These are phyloP conservation scores for Celastrina argiolus DNA, from an alignment of 2,888 invertebrate species.

Conservation along the genomic window DNA sequence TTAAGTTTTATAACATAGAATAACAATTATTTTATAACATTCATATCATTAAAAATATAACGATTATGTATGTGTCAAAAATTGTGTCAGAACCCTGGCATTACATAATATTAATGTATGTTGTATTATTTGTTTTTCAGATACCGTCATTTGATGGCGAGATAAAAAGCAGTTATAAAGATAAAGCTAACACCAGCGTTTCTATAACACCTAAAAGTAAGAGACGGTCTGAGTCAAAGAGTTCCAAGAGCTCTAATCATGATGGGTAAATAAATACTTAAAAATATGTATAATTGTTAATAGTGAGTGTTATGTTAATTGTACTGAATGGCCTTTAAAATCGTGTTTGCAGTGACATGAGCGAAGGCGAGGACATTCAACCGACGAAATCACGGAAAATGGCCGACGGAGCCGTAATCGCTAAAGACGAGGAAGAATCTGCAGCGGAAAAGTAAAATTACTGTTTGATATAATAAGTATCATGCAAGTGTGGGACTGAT, in stretches of 20 bases:
- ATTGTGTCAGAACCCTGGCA: neutral
- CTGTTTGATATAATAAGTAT: neutral
- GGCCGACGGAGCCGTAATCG: slow-evolving; percentile 49
- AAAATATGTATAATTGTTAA: no score
- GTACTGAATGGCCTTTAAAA: neutral
- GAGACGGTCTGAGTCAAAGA: slow-evolving; percentile 55
- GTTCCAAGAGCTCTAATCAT: slow-evolving; percentile 52
- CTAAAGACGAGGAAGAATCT: slow-evolving; percentile 42
- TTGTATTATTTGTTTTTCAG: slow-evolving; percentile 38
- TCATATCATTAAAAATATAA: no score
- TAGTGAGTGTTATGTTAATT: no score
- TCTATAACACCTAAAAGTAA: slow-evolving; percentile 44
- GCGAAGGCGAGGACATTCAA: slow-evolving; percentile 51
- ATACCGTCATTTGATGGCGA: slow-evolving; percentile 64
- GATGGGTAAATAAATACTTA: slow-evolving; percentile 49
- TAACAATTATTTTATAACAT: no score
- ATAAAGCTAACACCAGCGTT: slow-evolving; percentile 40
- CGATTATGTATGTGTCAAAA: neutral
- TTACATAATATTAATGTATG: neutral
- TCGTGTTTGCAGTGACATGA: slow-evolving; percentile 46
- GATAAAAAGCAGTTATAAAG: slow-evolving; percentile 41
- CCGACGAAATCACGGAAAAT: slow-evolving; percentile 43
- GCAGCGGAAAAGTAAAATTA: slow-evolving; percentile 35
- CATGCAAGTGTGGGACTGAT: neutral
- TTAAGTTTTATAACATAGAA: no score